These are phyloP conservation scores for Pogonocichla stellata DNA, from an alignment of 2,113 vertebrate species.

Conservation along the genomic window DNA sequence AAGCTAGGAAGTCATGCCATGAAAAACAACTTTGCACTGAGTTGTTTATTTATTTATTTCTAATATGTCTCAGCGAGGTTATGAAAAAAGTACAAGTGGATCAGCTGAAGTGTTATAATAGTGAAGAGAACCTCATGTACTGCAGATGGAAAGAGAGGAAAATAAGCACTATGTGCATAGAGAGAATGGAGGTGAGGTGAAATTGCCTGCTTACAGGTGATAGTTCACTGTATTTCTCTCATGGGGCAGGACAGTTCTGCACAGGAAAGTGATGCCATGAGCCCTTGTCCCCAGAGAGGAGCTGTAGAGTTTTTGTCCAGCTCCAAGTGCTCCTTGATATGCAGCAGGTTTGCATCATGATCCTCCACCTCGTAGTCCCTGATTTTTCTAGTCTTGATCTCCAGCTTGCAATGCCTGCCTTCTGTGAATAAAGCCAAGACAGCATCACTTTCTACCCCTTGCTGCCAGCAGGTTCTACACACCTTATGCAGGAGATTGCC, in stretches of 20 bases:
- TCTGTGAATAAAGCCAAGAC: neutral
- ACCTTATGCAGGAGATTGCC: neutral
- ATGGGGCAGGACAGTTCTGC: neutral
- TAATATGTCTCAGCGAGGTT: neutral
- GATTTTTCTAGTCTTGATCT: neutral
- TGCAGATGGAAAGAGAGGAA: neutral
- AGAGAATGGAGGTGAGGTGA: neutral
- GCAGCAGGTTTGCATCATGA: neutral
- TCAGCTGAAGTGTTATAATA: conserved; percentile 20
- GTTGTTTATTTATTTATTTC: neutral
- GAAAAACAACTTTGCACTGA: neutral
- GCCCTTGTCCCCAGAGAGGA: neutral
- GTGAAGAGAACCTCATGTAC: conserved; percentile 16
- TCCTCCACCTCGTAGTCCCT: neutral
- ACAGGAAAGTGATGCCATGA: neutral
- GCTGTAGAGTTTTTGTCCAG: neutral
- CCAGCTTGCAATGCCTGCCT: neutral
- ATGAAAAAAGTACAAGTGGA: neutral
- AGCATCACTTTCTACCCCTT: neutral
- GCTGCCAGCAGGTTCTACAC: neutral
- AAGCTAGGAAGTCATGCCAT: neutral
- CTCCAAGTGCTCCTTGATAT: neutral
- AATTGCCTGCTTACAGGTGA: neutral
- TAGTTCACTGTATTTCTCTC: fast-evolving
- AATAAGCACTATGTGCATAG: neutral